phyloP scores from a whole-genome alignment of 2,113 vertebrate species.

The Probosciger aterrimus region DNA sequence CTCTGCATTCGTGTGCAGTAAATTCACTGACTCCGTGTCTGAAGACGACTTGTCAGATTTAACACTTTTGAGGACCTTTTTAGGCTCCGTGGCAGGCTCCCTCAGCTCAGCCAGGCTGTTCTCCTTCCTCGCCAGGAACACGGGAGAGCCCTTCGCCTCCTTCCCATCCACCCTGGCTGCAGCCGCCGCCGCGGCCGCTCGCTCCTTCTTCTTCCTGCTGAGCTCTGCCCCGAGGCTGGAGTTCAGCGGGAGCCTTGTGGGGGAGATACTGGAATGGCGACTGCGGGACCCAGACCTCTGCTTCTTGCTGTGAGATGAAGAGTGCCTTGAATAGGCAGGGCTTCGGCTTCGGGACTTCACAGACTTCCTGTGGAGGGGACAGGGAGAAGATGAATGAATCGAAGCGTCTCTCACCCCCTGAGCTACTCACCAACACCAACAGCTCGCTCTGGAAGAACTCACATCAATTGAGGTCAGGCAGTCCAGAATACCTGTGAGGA shows the following conservation, averaged over 20 bases:
- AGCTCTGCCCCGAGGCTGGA: conserved; percentile 95
- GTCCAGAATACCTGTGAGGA: background rate
- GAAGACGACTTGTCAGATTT: conserved; percentile 72
- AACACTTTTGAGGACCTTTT: conserved; percentile 69
- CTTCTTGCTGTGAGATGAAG: conserved; percentile 91
- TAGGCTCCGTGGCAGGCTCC: conserved; percentile 67
- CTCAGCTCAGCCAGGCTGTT: conserved; percentile 73
- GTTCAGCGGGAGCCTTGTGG: conserved; percentile 86
- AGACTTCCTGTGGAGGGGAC: conserved; percentile 78
- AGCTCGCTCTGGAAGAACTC: background rate
- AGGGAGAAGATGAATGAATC: background rate
- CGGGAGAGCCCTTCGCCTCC: conserved; percentile 73
- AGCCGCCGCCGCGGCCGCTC: conserved; percentile 86
- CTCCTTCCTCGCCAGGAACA: conserved; percentile 71
- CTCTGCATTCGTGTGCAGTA: conserved; percentile 52
- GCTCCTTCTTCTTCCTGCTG: conserved; percentile 91
- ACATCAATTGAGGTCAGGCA: background rate
- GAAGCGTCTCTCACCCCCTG: background rate
- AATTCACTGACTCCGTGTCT: conserved; percentile 62
- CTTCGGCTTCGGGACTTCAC: conserved; percentile 92
- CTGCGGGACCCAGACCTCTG: conserved; percentile 87
- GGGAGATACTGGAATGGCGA: conserved; percentile 88
- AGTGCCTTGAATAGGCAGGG: conserved; percentile 86
- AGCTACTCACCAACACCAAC: background rate
- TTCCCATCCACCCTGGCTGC: conserved; percentile 83